phyloP scores from a whole-genome alignment of 2,888 invertebrate genomes.

The Pachycephus smyrnensis region DNA sequence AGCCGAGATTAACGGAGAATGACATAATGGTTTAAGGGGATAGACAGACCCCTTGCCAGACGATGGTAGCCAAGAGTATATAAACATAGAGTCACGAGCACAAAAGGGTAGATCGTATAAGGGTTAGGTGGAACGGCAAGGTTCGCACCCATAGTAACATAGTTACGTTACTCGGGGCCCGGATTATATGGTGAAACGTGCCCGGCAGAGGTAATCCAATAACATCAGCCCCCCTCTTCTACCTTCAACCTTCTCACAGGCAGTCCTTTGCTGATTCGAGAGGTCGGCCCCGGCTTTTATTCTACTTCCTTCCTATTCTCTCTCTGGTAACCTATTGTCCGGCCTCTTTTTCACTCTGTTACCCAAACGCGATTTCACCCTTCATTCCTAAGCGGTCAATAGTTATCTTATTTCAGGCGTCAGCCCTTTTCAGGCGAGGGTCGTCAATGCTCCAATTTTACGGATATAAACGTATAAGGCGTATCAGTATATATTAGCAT shows the following conservation, averaged over 20 bases:
- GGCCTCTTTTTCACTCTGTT: background rate
- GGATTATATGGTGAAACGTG: conserved; percentile 43
- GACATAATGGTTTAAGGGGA: background rate
- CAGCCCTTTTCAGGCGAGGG: background rate
- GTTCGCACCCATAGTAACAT: background rate
- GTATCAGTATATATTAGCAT: background rate
- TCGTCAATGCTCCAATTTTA: background rate
- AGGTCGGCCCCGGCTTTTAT: background rate
- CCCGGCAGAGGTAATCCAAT: conserved; percentile 42
- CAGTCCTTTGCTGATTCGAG: conserved; percentile 1
- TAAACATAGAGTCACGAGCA: background rate
- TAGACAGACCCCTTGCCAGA: background rate
- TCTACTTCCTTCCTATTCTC: background rate
- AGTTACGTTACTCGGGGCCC: conserved; percentile 20
- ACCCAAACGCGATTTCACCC: background rate
- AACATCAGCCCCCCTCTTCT: conserved; percentile 25
- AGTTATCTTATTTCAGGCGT: background rate
- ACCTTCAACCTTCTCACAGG: background rate
- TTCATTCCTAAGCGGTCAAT: background rate
- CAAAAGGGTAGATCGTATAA: background rate
- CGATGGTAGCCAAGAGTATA: background rate
- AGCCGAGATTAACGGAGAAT: background rate
- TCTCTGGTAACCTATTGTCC: background rate
- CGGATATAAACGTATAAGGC: background rate
- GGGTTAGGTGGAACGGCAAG: background rate